Evolutionary conservation across 2,888 invertebrate genomes (phyloP), one percentile per base, ranked within the genome.

Genomic region (Linnaemya vulpina): DNA sequence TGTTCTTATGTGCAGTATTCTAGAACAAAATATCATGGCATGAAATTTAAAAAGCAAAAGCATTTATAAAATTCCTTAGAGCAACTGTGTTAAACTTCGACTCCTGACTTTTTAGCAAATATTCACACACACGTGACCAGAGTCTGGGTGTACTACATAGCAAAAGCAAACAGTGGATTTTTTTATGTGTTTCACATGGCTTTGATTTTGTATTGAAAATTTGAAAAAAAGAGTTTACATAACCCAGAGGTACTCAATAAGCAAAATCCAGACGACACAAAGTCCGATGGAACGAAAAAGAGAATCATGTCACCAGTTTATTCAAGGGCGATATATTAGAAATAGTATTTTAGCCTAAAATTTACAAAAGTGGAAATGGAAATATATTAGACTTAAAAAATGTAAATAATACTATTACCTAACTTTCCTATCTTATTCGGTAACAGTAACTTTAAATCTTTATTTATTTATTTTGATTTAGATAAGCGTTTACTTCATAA

Each of bases 41-140:
- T 65, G 38, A 43, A 40, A 38, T 55, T 3, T 38, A 46, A 25
- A 71, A 79, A 71, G 40, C 46, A 70, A 53, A 11, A 67, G 40
- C 49, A 65, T 8, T 15, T 74, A 38, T 49, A 55, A 83, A 83
- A 75, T 49, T 63, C 75, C 70, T 49, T 75, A 51, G 35, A 71
- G 49, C 40, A 75, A 83, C 68, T 68, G 67, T 78, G 74, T 78
- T 78, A 83, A 78, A 77, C 46, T 78, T 53, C 30, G 62, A 74
- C 74, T 78, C 40, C 70, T 74, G 74, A 63, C 46, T 73, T 83
- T 67, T 83, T 40, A 65, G 53, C 75, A 81, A 62, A 53, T 53
- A 49, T n/a, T 51, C 17, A 17, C n/a, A 40, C 25, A 51, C 35
- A 40, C 5, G 15, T 4, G 20, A 38, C 8, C 25, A 30, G 49